Base-by-base conservation (phyloP, 2,888 invertebrate species). In the Strigamia transsilvanica region DNA sequence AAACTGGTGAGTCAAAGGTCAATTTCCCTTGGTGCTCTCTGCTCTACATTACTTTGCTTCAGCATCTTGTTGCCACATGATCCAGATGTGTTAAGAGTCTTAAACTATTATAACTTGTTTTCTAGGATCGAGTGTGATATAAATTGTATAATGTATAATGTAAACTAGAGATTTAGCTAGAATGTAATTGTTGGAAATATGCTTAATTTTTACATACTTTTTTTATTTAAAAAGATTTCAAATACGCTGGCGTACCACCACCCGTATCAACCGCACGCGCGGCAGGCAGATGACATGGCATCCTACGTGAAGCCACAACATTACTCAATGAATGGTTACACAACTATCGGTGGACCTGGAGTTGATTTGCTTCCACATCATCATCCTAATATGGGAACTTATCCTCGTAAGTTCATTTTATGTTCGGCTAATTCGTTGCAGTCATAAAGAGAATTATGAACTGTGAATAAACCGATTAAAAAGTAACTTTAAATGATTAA, bases 281-380 rank as follows among this genome's bases (percentile, higher is more conserved):
- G 73, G 73, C 73, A 73, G 32, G 13, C 73, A 73, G 73, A 73
- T 32, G 73, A 73, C 73, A 73, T 73, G 73, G 73, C 73, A 32
- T 73, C 73, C 27, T 73, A 73, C 27, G 73, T 73, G 27, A 73
- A 73, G 73, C 32, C 73, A n/a, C 73, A 73, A 32, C 73, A 73
- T 73, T 73, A 73, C 73, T 32, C 73, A 10, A 73, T 32, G 32
- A 73, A 32, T 32, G 32, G 32, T 73, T 73, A 73, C 73, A 73
- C 73, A n/a, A 73, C 27, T n/a, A 73, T 73, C 7, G 73, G 73
- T 32, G 73, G 73, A 73, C 27, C 73, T 32, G 73, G 73, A 73
- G 73, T 73, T 12, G 73, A 73, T 12, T 73, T 73, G 13, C 73
- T 73, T 73, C 73, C 27, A 73, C 73, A 73, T 73, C 73, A 73